Conservation (phyloP, 1,140 invertebrate species). For the Tenebrio molitor region DNA sequence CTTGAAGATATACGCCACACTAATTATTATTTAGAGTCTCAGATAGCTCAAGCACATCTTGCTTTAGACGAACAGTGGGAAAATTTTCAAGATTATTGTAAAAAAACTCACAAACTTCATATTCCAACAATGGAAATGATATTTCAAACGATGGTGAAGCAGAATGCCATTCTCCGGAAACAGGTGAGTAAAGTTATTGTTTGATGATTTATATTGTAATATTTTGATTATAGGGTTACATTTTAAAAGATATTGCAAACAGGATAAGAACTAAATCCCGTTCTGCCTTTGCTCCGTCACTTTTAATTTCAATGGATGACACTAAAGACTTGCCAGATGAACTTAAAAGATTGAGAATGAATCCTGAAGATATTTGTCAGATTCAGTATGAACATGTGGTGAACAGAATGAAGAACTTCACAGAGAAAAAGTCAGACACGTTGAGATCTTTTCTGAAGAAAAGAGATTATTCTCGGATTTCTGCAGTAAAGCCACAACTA, state of each 20-base stretch:
- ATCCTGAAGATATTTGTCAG: slow-evolving; percentile 53
- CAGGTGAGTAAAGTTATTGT: too few species aligned
- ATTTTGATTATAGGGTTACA: slow-evolving; percentile 51
- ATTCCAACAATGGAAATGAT: slow-evolving; percentile 76
- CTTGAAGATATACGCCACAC: slow-evolving; percentile 72
- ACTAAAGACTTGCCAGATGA: slow-evolving; percentile 55
- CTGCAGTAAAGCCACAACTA: slow-evolving; percentile 57
- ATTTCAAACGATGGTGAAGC: slow-evolving; percentile 76
- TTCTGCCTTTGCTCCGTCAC: slow-evolving; percentile 39
- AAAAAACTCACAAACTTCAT: slow-evolving; percentile 67
- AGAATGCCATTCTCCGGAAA: slow-evolving; percentile 72
- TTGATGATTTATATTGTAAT: too few species aligned
- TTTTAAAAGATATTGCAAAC: slow-evolving; percentile 61
- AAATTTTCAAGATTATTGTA: slow-evolving; percentile 68
- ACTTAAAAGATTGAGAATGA: slow-evolving; percentile 56
- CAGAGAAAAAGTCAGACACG: slow-evolving; percentile 52
- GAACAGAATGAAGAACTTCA: slow-evolving; percentile 55
- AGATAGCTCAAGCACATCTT: slow-evolving; percentile 71
- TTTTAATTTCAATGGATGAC: slow-evolving; percentile 55
- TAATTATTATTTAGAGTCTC: slow-evolving; percentile 74
- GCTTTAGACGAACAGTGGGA: slow-evolving; percentile 75
- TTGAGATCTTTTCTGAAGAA: slow-evolving; percentile 55
- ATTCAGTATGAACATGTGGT: slow-evolving; percentile 55
- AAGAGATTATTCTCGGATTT: slow-evolving; percentile 53
- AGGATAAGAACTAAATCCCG: slow-evolving; percentile 52